Evolutionary conservation across 2,888 invertebrate species (phyloP), one percentile per base, ranked within the genome.

Genomic region (Aplocera efformata): DNA sequence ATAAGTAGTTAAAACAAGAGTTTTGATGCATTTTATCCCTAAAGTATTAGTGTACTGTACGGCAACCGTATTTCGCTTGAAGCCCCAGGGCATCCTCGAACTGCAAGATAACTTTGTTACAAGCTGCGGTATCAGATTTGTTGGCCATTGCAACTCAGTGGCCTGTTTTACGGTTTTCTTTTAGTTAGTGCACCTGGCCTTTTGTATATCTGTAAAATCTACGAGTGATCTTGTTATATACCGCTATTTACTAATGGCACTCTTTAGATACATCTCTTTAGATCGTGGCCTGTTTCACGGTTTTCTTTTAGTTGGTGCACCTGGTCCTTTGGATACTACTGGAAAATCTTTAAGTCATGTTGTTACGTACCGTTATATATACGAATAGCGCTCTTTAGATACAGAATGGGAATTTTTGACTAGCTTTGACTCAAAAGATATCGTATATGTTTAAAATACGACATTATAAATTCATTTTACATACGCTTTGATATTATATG

Each of bases 31-130:
- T 17, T 17, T 17, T 5, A 30, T 30, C n/a, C 28, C 21, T 1
- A 37, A 31, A 32, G 42, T 28, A 33, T 42, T 13, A 37, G 38
- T 32, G 26, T 30, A 23, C 13, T 22, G 31, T 25, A 42, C 32
- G 32, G 38, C 10, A 32, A 32, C 30, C 31, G 38, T 38, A 32
- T 25, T 28, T 33, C 24, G 25, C 21, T 25, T 11, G 20, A 24
- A 3, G 24, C 43, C 39, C 39, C 24, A 39, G 34, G 27, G 39
- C 31, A 33, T 11, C 31, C 25, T 8, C 35, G 10, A 43, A 44
- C 43, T 38, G 26, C 31, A 39, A 11, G 31, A 34, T 44, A 44
- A 44, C 39, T 44, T 28, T 35, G 43, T 44, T 44, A 31, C 27
- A 32, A 39, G 33, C 34, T 32, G 30, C 24, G 34, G 27, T 35